phyloP scores from a whole-genome alignment of 2,113 vertebrate genomes.

The Terrapene triunguis region DNA sequence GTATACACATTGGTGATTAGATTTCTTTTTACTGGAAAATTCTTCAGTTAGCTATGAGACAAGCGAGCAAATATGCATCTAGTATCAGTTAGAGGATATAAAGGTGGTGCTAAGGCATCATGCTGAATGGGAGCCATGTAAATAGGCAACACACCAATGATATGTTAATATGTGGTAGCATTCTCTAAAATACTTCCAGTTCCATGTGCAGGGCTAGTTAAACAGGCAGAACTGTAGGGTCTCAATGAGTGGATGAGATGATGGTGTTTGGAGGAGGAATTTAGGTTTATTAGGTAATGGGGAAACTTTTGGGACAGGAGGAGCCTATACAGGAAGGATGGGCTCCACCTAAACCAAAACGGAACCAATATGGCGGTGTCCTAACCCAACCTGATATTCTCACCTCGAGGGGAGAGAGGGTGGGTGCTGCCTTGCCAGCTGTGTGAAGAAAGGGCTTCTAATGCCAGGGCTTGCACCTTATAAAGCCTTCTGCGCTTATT shows the following conservation, averaged over 20 bases:
- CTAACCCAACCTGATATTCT: too few relatives aligned
- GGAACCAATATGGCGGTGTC: too few relatives aligned
- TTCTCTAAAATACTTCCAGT: too few relatives aligned
- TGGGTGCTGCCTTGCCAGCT: too few relatives aligned
- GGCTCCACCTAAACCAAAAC: too few relatives aligned
- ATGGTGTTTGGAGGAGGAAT: background rate
- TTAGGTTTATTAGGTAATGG: background rate
- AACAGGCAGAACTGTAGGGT: background rate
- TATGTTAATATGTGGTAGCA: background rate
- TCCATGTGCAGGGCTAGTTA: background rate
- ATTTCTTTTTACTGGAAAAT: conserved; percentile 22
- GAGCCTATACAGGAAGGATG: too few relatives aligned
- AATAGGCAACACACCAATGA: background rate
- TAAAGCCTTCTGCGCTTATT: too few relatives aligned
- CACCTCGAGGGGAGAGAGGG: too few relatives aligned
- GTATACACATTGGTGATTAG: background rate
- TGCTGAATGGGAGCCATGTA: background rate
- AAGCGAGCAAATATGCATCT: background rate
- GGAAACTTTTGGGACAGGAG: too few relatives aligned
- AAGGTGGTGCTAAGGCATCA: background rate
- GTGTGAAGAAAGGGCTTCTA: too few relatives aligned
- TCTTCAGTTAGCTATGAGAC: conserved; percentile 16
- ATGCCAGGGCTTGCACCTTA: too few relatives aligned
- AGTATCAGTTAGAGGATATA: background rate
- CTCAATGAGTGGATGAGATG: background rate